Evolutionary conservation across 2,797 vertebrate species (phyloP).

Genomic region (Phalloptychus januarius): DNA sequence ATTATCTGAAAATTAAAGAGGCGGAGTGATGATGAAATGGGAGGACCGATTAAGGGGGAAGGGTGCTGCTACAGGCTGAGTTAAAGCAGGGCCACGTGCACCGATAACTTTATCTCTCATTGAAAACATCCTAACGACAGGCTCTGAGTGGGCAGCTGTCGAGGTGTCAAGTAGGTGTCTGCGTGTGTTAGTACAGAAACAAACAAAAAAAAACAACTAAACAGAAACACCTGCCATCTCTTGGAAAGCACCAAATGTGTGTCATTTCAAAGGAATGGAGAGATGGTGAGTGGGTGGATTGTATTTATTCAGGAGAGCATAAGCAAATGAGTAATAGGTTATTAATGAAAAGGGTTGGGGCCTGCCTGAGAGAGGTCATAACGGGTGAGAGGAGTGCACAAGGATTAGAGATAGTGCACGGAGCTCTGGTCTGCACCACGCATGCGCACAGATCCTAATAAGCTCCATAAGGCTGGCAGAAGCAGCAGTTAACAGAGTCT

Average conservation of each 20-base stretch:
- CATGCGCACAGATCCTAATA: constrained; percentile 42
- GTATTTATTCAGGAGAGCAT: constrained; percentile 45
- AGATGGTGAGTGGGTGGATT: constrained; percentile 23
- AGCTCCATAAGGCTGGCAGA: constrained; percentile 37
- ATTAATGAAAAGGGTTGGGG: constrained; percentile 40
- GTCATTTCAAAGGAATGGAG: constrained; percentile 64
- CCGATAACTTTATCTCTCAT: constrained; percentile 40
- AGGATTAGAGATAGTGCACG: constrained; percentile 17
- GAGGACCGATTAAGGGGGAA: constrained; percentile 13
- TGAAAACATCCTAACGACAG: constrained; percentile 36
- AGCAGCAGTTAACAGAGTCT: constrained; percentile 16
- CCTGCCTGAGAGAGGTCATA: constrained; percentile 15
- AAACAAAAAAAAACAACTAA: constrained; percentile 38
- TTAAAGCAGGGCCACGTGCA: constrained; percentile 30
- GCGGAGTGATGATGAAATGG: constrained; percentile 42
- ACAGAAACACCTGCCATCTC: constrained; percentile 51
- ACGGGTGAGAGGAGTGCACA: constrained; percentile 19
- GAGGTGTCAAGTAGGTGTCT: constrained; percentile 11
- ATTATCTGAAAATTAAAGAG: constrained; percentile 43
- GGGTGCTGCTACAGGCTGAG: constrained; percentile 14
- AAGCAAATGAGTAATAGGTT: constrained; percentile 50
- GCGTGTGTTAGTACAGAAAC: constrained; percentile 27
- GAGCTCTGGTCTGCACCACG: background rate
- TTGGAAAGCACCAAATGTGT: constrained; percentile 50
- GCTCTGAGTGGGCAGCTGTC: constrained; percentile 3